Percentiles rank a stretch among this genome's conserved stretches.
Evolutionary conservation across 2,113 vertebrate genomes (phyloP).

Genomic region (Nyctibius bracteatus): DNA sequence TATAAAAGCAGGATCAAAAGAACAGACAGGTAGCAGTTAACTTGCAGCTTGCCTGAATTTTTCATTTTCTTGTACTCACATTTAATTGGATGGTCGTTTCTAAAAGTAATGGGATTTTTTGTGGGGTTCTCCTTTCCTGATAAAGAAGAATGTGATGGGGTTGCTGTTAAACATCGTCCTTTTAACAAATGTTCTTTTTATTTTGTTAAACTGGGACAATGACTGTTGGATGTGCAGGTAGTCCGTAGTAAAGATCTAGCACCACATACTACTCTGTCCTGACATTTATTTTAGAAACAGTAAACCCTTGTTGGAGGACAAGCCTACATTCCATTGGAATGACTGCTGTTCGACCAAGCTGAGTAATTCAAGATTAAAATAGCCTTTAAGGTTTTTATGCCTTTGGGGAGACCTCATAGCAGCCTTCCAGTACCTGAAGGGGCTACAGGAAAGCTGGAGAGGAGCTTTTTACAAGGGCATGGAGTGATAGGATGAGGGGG

Average conservation of each 20-base stretch:
- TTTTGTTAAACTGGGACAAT: neutral
- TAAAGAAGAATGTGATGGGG: neutral
- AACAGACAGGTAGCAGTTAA: neutral
- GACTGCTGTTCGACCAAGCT: neutral
- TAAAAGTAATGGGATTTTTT: neutral
- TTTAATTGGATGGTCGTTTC: neutral
- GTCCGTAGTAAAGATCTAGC: neutral
- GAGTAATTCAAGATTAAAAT: slow-evolving; percentile 32
- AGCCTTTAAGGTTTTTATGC: neutral
- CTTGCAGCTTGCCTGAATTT: neutral
- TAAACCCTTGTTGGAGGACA: slow-evolving; percentile 6
- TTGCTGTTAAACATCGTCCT: neutral
- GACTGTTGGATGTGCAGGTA: neutral
- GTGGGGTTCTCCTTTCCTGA: neutral
- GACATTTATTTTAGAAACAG: slow-evolving; percentile 39
- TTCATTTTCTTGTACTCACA: neutral
- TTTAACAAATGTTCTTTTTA: neutral
- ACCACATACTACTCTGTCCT: neutral
- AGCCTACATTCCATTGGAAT: slow-evolving; percentile 28
- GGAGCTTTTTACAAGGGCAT: too few relatives aligned
- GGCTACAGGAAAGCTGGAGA: too few relatives aligned
- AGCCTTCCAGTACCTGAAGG: too few relatives aligned
- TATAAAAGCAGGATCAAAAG: neutral
- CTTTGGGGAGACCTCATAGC: too few relatives aligned
- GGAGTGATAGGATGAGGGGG: too few relatives aligned